Base-by-base conservation (phyloP, 2,888 invertebrate species). In the Drosophila paranaensis region DNA sequence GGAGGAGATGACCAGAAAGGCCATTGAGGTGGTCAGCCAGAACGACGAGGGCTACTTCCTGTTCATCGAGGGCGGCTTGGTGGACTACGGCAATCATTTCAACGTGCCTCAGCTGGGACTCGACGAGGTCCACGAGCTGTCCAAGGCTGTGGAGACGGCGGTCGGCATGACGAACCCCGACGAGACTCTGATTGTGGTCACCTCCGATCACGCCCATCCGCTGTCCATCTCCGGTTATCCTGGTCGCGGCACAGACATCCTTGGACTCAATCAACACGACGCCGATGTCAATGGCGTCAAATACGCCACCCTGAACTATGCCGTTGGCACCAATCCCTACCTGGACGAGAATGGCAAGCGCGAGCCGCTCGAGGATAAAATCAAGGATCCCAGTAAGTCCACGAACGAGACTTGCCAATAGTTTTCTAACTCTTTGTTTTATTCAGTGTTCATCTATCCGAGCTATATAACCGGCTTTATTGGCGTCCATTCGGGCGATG, bases 101-200 rank as follows among this genome's bases (percentile, higher is more conserved):
- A 95, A 94, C 0, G 93, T 93, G 76, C 95, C 96, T 0, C 94
- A 94, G 40, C 94, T 94, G 63, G 96, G 97, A 0, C 92, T 98
- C 1, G 95, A 96, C 74, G 98, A 98, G 91, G 96, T 97, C 0
- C 94, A 95, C 0, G 96, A 96, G 84, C 94, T 97, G 62, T 95
- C 96, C 30, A 94, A 95, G 68, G 96, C 97, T 1, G 94, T 97
- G 10, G 92, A 94, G 85, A 93, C 93, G 55, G 96, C 97, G 0
- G 55, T 94, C 42, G 91, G 93, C 27, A 91, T 95, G 91, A 95
- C 96, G 0, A 92, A 94, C 73, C 91, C 92, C 0, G 93, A 95
- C 0, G 96, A 97, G 30, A 97, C 97, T 0, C 92, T 98, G 13
- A 94, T 97, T 6, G 94, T 97, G 0, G 97, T 96, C 3, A 96